A percentile compares a stretch with the other conserved stretches of the same genome.
These are phyloP conservation scores for Salvelinus fontinalis DNA, from an alignment of 2,113 vertebrate genomes.

Conservation along the genomic window DNA sequence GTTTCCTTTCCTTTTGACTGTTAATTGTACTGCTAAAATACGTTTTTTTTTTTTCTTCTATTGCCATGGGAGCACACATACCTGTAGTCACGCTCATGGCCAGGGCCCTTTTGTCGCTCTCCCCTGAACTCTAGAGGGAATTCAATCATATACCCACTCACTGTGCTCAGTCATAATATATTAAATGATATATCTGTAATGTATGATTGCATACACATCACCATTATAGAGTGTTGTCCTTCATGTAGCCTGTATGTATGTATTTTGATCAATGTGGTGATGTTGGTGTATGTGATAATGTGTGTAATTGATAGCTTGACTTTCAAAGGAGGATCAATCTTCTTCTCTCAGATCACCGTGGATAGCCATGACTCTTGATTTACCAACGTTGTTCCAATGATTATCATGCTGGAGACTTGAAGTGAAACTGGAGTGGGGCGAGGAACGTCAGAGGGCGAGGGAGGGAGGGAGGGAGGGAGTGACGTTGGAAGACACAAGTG, in stretches of 20 bases:
- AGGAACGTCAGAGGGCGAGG: slow-evolving; percentile 21
- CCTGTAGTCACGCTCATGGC: slow-evolving; percentile 22
- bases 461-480: background rate
- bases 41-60: slow-evolving; percentile 2
- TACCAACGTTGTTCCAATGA: slow-evolving; percentile 50
- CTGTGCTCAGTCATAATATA: background rate
- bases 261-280: no score
- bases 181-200: no score
- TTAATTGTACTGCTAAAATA: slow-evolving; percentile 53
- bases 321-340: background rate
- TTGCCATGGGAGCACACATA: slow-evolving; percentile 27
- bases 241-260: no score
- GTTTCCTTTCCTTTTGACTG: slow-evolving; percentile 66
- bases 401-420: slow-evolving; percentile 32
- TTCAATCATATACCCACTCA: background rate
- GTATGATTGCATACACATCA: no score
- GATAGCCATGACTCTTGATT: slow-evolving; percentile 46
- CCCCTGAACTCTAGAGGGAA: background rate
- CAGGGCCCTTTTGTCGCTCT: slow-evolving; percentile 6
- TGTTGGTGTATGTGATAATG: no score
- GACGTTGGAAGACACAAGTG: background rate
- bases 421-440: slow-evolving; percentile 19
- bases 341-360: slow-evolving; percentile 27
- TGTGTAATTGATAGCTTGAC: no score
- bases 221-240: no score